Conservation (phyloP, 1,140 invertebrate species). For the Oryctes rhinoceros region DNA sequence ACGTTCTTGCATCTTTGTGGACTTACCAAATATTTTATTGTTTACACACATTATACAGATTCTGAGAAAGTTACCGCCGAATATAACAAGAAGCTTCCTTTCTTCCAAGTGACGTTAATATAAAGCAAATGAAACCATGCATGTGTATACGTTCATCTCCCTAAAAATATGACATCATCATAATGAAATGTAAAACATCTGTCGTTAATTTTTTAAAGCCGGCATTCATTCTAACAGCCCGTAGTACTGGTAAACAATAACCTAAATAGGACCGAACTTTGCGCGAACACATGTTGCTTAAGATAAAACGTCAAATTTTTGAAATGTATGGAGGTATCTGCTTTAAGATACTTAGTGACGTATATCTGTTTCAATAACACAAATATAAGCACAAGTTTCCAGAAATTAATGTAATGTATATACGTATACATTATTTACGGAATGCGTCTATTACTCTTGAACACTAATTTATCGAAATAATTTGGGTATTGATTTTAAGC, state of each 20-base stretch:
- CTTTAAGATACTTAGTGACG: no score
- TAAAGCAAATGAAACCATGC: not conserved
- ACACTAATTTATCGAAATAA: no score
- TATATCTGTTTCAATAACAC: no score
- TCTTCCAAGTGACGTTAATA: not conserved
- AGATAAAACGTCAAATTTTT: not conserved
- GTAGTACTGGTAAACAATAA: not conserved
- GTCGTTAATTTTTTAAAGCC: conserved; percentile 33
- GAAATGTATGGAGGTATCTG: no score
- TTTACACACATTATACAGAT: not conserved
- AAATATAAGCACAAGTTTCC: no score
- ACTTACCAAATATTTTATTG: not conserved
- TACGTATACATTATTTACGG: no score
- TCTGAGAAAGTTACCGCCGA: no score
- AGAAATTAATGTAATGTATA: no score
- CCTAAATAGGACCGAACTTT: not conserved
- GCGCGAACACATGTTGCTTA: not conserved
- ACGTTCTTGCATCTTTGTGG: no score
- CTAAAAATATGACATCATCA: conserved; percentile 8
- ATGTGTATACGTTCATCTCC: not conserved
- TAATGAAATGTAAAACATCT: conserved; percentile 26
- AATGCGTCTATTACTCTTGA: no score
- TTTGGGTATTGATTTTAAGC: no score
- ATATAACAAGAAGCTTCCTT: not conserved
- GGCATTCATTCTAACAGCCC: not conserved